These are phyloP conservation scores for Argyrosomus japonicus DNA, from an alignment of 2,113 vertebrate species.

Conservation along the genomic window DNA sequence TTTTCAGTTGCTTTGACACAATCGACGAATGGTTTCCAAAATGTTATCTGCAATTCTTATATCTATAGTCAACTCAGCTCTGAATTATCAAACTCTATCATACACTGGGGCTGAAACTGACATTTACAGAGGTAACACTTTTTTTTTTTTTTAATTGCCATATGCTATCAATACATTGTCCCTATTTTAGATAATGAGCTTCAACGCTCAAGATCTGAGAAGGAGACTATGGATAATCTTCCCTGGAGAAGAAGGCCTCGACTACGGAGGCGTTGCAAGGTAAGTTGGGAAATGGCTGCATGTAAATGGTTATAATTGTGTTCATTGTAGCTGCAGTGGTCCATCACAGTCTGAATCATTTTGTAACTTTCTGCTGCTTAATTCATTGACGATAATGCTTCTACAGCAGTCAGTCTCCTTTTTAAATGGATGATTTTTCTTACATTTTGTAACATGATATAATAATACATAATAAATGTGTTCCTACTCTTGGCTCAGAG, in stretches of 20 bases:
- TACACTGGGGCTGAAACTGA: background rate
- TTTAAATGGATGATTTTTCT: too few species aligned
- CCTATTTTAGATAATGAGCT: constrained; percentile 93
- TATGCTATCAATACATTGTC: background rate
- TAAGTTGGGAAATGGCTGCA: constrained; percentile 16
- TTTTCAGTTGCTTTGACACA: background rate
- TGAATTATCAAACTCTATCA: background rate
- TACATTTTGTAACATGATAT: too few species aligned
- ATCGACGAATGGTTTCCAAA: background rate
- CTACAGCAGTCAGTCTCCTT: too few species aligned
- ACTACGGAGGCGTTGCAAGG: constrained; percentile 98
- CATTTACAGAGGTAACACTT: background rate
- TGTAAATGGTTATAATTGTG: background rate
- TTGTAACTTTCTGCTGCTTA: background rate
- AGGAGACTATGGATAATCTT: constrained; percentile 98
- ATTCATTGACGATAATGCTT: too few species aligned
- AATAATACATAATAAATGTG: background rate
- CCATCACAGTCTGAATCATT: background rate
- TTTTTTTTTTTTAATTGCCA: too few species aligned
- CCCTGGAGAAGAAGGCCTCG: constrained; percentile 98
- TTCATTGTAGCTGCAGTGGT: background rate
- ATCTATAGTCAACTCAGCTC: background rate
- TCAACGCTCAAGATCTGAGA: constrained; percentile 94
- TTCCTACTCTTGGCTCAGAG: background rate
- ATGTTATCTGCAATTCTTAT: too few species aligned